phyloP scores from a whole-genome alignment of 1,140 invertebrate genomes.

The Drosophila saltans region DNA sequence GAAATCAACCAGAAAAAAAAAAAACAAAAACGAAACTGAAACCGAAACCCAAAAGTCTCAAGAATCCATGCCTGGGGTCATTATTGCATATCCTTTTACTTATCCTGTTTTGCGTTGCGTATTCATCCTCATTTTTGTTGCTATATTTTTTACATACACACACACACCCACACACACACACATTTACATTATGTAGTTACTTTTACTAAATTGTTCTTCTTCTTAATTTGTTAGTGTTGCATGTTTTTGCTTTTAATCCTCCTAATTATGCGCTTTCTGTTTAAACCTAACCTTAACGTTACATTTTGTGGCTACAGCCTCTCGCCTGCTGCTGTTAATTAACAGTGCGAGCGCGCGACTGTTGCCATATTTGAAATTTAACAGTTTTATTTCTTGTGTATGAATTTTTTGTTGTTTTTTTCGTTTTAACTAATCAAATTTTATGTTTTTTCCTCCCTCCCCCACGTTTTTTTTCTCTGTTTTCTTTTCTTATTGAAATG shows the following conservation, averaged over 20 bases:
- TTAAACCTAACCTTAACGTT: neutral
- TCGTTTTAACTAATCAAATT: conserved; percentile 75
- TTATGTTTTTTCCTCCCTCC: conserved; percentile 75
- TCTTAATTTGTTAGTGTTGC: neutral
- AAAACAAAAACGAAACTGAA: neutral
- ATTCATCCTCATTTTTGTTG: conserved; percentile 60
- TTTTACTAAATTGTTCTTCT: neutral
- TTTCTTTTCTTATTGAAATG: conserved; percentile 49
- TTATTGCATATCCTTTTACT: neutral
- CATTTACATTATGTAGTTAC: conserved; percentile 7
- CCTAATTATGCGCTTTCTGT: neutral
- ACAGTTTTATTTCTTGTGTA: conserved; percentile 39
- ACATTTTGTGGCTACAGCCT: too few relatives aligned
- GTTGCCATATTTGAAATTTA: too few relatives aligned
- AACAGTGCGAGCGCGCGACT: neutral
- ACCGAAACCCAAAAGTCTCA: conserved; percentile 23
- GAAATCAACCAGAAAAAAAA: conserved; percentile 37
- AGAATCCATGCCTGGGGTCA: conserved; percentile 28
- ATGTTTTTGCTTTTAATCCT: conserved; percentile 6
- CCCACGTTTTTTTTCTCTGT: conserved; percentile 59
- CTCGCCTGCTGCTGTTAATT: conserved; percentile 20
- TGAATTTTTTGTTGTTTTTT: conserved; percentile 61
- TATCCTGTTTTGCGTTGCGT: conserved; percentile 22
- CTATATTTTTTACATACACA: conserved; percentile 50
- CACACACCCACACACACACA: conserved; percentile 25